Evolutionary conservation across 2,113 vertebrate species (phyloP).

Genomic region (Oxygymnocypris stewartii): DNA sequence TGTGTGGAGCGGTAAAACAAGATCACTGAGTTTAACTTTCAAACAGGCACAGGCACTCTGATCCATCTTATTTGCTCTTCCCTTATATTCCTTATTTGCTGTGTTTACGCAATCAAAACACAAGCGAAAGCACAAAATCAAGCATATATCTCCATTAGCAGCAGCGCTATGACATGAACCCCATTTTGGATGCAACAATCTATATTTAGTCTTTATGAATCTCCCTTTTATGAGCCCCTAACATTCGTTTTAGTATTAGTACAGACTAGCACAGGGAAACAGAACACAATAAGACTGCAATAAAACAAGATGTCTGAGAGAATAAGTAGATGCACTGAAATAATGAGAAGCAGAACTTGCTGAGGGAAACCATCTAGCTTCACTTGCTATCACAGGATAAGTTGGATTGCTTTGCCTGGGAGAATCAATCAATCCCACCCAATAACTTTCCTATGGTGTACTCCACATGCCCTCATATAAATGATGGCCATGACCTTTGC

Average conservation of each 20-base stretch:
- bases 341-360: constrained; percentile 14
- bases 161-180: constrained; percentile 10
- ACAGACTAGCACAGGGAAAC: not conserved
- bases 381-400: not conserved
- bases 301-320: not conserved
- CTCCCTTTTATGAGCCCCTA: not conserved
- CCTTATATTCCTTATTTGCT: constrained; percentile 20
- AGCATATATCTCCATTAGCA: constrained; percentile 15
- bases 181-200: constrained; percentile 23
- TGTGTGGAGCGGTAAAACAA: not conserved
- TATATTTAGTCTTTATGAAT: constrained; percentile 31
- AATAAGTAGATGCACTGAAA: not conserved
- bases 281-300: not conserved
- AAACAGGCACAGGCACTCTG: constrained; percentile 1
- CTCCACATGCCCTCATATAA: constrained; percentile 8
- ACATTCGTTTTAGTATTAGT: not conserved
- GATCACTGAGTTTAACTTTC: not conserved
- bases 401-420: not conserved
- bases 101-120: not conserved
- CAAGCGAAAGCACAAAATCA: constrained; percentile 2
- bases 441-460: constrained; percentile 3
- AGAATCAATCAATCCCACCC: constrained; percentile 12
- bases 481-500: constrained; percentile 36
- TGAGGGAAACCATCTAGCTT: not conserved
- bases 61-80: constrained; percentile 37